Conservation (phyloP, 2,888 invertebrate genomes). For the Hemithea aestivaria region DNA sequence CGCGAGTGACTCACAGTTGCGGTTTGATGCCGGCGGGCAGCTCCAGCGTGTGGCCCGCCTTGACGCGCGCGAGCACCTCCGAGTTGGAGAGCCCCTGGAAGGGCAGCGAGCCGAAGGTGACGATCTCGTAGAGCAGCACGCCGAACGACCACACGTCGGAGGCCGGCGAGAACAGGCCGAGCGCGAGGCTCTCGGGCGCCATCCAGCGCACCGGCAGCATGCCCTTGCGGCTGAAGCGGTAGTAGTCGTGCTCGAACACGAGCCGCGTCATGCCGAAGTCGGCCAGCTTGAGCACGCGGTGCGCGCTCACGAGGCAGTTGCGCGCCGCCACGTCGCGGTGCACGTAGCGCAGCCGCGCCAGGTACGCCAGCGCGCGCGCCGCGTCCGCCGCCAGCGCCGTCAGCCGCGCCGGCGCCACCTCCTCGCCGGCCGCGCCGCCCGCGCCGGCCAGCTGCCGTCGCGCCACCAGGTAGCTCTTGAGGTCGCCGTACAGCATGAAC, state of each 20-base stretch:
- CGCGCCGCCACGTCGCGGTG: slow-evolving; percentile 92
- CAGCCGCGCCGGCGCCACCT: slow-evolving; percentile 87
- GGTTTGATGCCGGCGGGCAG: slow-evolving; percentile 89
- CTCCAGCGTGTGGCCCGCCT: slow-evolving; percentile 84
- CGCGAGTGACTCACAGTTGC: slow-evolving; percentile 83
- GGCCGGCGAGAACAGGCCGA: slow-evolving; percentile 90
- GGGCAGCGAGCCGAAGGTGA: slow-evolving; percentile 94
- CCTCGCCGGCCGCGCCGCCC: slow-evolving; percentile 83
- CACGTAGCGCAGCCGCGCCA: slow-evolving; percentile 91
- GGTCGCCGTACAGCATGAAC: slow-evolving; percentile 94
- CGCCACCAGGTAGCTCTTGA: slow-evolving; percentile 92
- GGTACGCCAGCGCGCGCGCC: slow-evolving; percentile 90
- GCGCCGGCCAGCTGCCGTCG: slow-evolving; percentile 88
- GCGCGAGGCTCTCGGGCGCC: slow-evolving; percentile 91
- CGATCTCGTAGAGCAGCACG: slow-evolving; percentile 91
- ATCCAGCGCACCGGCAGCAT: slow-evolving; percentile 96
- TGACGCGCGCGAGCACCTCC: slow-evolving; percentile 90
- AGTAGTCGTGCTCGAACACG: slow-evolving; percentile 93
- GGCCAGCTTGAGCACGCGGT: slow-evolving; percentile 86
- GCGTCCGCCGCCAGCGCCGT: slow-evolving; percentile 94
- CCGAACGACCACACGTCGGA: slow-evolving; percentile 96
- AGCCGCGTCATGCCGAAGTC: slow-evolving; percentile 96
- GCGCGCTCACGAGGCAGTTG: slow-evolving; percentile 88
- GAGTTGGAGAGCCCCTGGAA: slow-evolving; percentile 92
- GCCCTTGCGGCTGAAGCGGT: slow-evolving; percentile 91